Base-by-base conservation (phyloP, 1,140 invertebrate species). In the Drosophila tristis region DNA sequence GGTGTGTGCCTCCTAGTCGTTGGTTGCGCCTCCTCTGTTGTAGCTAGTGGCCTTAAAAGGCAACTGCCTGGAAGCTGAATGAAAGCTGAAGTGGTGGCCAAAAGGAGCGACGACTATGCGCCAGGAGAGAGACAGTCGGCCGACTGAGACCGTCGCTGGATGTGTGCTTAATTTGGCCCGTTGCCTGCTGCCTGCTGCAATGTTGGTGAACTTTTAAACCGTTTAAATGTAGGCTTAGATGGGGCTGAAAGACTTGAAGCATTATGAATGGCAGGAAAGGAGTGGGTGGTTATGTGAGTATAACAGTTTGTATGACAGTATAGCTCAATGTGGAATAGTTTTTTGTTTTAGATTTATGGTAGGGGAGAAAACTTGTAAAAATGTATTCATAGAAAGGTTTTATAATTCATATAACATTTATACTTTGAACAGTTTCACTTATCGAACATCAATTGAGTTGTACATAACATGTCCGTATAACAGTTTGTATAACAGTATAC, bases 21-120 rank as follows among this genome's bases (percentile, higher is more conserved):
- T 39, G 43, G 29, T 4, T 11, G 15, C n/a, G 15, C 15, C n/a
- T 11, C 7, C 25, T 9, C 20, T 20, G 15, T 20, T 15, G 7
- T 11, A 45, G 29, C 45, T 60, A 42, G 57, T 60, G 57, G 31
- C 57, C 57, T 60, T 60, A 49, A 60, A 60, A 60, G 57, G 45
- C 57, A 50, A 57, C 55, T 60, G 57, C 57, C 55, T 29, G 43
- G 20, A 54, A 54, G 35, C 51, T 26, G 55, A 26, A 35, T 57
- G 25, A n/a, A 57, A 57, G 43, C 25, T 60, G 57, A 60, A 60
- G 57, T 60, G 57, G 35, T 39, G 35, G 35, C 35, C 35, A 39
- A 39, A 39, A 39, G 35, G 35, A 39, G 35, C 35, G 35, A 39
- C 35, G 35, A 39, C 55, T 13, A 39, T 15, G 5, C 42, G 55